Conservation (phyloP, 2,888 invertebrate species). For the Iphiclides podalirius region DNA sequence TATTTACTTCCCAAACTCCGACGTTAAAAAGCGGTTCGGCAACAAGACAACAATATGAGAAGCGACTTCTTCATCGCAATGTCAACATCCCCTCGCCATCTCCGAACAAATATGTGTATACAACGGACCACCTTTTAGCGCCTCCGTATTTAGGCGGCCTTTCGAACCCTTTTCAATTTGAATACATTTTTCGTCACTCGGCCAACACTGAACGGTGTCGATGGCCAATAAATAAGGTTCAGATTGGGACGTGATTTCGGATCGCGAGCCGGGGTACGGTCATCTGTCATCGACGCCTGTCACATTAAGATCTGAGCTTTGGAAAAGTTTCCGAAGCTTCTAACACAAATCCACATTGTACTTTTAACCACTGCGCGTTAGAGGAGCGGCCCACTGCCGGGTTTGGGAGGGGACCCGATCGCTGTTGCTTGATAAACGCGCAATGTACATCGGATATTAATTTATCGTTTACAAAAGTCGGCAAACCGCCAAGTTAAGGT, state of each 20-base stretch:
- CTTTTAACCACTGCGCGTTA: conserved; percentile 1
- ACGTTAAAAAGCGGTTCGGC: conserved; percentile 1
- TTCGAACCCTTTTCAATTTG: conserved; percentile 44
- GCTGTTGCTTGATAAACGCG: neutral
- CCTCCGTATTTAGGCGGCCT: conserved; percentile 58
- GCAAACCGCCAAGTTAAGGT: neutral
- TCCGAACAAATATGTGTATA: conserved; percentile 43
- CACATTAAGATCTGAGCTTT: conserved; percentile 53
- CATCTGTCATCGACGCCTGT: conserved; percentile 72
- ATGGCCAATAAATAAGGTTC: conserved; percentile 30
- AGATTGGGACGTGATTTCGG: conserved; percentile 22
- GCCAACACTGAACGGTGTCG: conserved; percentile 8
- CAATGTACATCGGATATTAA: neutral
- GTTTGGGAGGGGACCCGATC: neutral
- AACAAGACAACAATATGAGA: conserved; percentile 1
- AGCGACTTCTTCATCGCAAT: conserved; percentile 49
- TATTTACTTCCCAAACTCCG: neutral
- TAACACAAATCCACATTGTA: conserved; percentile 39
- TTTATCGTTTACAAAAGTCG: neutral
- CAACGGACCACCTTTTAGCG: conserved; percentile 65
- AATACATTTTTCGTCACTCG: conserved; percentile 27
- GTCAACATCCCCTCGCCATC: conserved; percentile 40
- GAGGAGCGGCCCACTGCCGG: conserved; percentile 21
- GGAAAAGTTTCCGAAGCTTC: conserved; percentile 42
- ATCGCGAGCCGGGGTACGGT: conserved; percentile 32